Evolutionary conservation across 1,140 invertebrate species (phyloP).

Genomic region (Orius insidiosus): DNA sequence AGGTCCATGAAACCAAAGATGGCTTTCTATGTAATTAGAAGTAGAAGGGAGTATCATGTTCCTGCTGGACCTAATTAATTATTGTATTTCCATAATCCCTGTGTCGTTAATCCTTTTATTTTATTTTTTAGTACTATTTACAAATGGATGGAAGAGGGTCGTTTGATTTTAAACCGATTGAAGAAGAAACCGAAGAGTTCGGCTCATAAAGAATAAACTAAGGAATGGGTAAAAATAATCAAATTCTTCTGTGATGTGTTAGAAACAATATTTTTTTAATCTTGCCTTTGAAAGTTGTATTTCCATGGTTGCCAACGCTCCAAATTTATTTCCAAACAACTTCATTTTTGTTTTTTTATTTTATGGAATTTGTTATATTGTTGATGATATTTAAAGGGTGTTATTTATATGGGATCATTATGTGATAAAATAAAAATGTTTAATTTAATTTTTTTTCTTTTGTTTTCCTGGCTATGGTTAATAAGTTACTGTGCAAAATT

Average conservation of each 20-base stretch:
- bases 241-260: too few species aligned
- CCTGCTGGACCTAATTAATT: constrained; percentile 1
- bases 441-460: too few species aligned
- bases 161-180: constrained; percentile 74
- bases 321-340: not conserved
- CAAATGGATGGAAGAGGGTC: constrained; percentile 86
- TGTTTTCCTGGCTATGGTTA: too few species aligned
- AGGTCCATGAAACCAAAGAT: not conserved
- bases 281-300: not conserved
- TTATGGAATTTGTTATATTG: not conserved
- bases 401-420: too few species aligned
- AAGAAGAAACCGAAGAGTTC: constrained; percentile 73
- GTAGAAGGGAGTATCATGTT: not conserved
- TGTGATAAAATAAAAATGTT: too few species aligned
- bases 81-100: not conserved
- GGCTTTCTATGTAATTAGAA: not conserved
- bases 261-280: not conserved
- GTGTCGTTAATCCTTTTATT: not conserved
- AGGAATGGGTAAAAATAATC: not conserved
- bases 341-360: not conserved
- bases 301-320: not conserved
- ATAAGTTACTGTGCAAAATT: too few species aligned
- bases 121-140: constrained; percentile 47
- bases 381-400: too few species aligned
- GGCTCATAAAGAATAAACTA: constrained; percentile 40